Conservation (phyloP, 2,888 invertebrate genomes). For the Noctua comes region DNA sequence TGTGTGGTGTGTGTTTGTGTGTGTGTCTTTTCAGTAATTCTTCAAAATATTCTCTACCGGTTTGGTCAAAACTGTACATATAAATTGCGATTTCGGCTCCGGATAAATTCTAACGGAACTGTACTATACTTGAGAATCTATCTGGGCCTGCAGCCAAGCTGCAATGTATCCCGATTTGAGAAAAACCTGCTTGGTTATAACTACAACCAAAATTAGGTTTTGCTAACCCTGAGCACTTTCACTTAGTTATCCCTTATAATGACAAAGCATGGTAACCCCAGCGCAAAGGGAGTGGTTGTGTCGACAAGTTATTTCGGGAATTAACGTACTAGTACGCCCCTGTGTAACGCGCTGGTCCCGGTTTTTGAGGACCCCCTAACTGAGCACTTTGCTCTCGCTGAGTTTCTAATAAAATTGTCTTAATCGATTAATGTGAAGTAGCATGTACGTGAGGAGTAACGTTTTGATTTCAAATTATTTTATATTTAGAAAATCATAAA, state of each 20-base stretch:
- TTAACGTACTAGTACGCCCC: conserved; percentile 79
- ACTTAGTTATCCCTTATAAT: conserved; percentile 11
- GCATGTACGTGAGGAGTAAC: neutral
- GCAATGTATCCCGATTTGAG: neutral
- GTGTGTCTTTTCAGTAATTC: neutral
- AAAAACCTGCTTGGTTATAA: neutral
- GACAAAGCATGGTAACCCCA: conserved; percentile 56
- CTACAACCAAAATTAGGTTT: neutral
- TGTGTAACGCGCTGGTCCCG: conserved; percentile 64
- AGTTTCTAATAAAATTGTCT: conserved; percentile 62
- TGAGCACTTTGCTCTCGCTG: conserved; percentile 59
- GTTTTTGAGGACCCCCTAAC: conserved; percentile 67
- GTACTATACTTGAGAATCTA: no score
- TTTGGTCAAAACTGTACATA: neutral
- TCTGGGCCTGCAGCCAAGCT: no score
- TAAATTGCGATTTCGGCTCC: neutral
- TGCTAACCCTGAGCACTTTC: neutral
- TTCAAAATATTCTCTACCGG: neutral
- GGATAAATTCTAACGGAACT: neutral
- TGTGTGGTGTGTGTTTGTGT: no score
- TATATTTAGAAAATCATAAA: neutral
- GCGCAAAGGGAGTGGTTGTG: conserved; percentile 76
- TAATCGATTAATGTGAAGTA: conserved; percentile 53
- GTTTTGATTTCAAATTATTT: neutral
- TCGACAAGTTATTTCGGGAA: conserved; percentile 87